Evolutionary conservation across 2,797 vertebrate genomes (phyloP), one percentile per base, ranked within the genome.

Genomic region (Mus spretus): DNA sequence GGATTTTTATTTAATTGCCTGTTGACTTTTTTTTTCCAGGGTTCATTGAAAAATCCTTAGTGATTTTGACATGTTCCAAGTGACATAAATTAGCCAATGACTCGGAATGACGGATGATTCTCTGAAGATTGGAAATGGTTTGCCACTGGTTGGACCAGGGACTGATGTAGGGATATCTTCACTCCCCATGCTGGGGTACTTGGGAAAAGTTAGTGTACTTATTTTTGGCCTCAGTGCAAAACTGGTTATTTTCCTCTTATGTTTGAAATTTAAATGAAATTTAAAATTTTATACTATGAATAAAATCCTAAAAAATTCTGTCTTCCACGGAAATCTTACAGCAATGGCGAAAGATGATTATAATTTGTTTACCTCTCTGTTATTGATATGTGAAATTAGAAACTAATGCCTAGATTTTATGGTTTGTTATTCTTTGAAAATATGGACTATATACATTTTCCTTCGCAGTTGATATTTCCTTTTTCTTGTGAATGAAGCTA

Each of bases 171-270:
- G 99, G 99, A 98, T 99, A 98, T 98, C 99, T 98, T 98, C 99
- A 99, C 99, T 99, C 98, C 99, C 99, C 93, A 98, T 99, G 99
- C 99, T 98, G 99, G 99, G 99, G 99, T 99, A 99, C 99, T 99
- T 99, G 99, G 99, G 99, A 99, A 99, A 99, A 99, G 99, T 99
- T 99, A 99, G 99, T 99, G 99, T 98, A 99, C 99, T 99, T 99
- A 98, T 99, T 99, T 99, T 99, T 98, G 97, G 98, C 99, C 99
- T 99, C 96, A 98, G 99, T 99, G 99, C 99, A 99, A 99, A 99
- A 99, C 98, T 99, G 98, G 97, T 74, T 93, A 94, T 97, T 96
- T 93, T 88, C 4, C 97, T 97, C 93, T 47, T 97, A 53, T 90
- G 96, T 98, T 98, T 98, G 93, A 98, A 96, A 97, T 98, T 98